Conservation (phyloP, 2,797 vertebrate species). For the Sus cebifrons region DNA sequence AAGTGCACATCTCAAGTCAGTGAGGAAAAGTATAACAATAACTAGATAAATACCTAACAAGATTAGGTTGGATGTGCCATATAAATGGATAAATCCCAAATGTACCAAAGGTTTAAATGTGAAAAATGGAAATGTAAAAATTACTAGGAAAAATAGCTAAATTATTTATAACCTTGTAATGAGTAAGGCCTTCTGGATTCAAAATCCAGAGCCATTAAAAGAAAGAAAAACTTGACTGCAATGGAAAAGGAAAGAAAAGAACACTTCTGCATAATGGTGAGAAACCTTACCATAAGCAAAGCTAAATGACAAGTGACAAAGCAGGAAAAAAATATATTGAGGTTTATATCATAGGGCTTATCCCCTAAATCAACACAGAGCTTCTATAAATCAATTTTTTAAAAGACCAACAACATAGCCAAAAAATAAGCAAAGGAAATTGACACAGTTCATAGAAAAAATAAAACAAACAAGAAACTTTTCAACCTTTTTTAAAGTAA, state of each 20-base stretch:
- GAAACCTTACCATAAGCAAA: constrained; percentile 2
- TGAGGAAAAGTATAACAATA: background rate
- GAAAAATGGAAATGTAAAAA: constrained; percentile 3
- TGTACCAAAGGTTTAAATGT: constrained; percentile 2
- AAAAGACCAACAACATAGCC: constrained; percentile 12
- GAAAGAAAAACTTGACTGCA: background rate
- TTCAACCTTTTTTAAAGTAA: background rate
- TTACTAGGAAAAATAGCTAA: constrained; percentile 55
- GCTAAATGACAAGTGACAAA: background rate
- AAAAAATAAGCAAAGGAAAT: constrained; percentile 25
- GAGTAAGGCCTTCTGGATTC: constrained; percentile 12
- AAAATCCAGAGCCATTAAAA: constrained; percentile 45
- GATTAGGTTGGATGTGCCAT: background rate
- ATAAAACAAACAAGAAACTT: background rate
- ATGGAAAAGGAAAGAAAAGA: background rate
- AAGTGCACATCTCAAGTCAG: background rate
- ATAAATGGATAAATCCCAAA: constrained; percentile 33
- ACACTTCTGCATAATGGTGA: background rate
- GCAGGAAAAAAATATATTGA: background rate
- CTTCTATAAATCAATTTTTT: background rate
- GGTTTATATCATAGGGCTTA: background rate
- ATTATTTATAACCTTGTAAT: background rate
- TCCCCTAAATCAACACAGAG: background rate
- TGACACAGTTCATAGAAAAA: background rate
- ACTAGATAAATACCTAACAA: background rate